Conservation (phyloP, 92 coral and sea anemone genomes). For the Paragorgia papillata region DNA sequence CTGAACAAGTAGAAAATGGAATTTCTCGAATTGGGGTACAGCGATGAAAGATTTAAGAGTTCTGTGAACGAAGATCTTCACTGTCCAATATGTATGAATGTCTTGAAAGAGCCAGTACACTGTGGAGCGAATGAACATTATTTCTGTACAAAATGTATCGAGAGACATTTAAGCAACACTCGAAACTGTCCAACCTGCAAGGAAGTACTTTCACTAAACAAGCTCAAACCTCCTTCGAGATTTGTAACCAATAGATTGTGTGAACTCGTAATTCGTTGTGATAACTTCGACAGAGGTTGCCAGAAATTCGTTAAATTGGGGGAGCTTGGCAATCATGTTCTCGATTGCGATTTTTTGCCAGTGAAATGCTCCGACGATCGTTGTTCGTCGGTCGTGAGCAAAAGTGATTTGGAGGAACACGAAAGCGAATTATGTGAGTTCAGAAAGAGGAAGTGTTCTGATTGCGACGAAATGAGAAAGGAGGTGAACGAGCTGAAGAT, state of each 20-base stretch:
- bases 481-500: not conserved
- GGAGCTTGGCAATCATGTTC: not conserved
- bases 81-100: slow-evolving; percentile 18
- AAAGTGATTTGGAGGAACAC: slow-evolving; percentile 3
- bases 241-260: not conserved
- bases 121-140: slow-evolving; percentile 12
- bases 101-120: not conserved
- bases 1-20: too few species aligned
- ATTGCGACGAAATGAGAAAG: not conserved
- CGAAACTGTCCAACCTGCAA: not conserved
- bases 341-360: slow-evolving; percentile 1
- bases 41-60: not conserved
- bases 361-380: not conserved
- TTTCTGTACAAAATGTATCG: not conserved
- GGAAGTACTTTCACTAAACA: not conserved
- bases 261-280: not conserved
- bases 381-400: not conserved
- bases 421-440: slow-evolving; percentile 2
- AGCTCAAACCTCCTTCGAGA: not conserved
- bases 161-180: not conserved
- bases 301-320: slow-evolving; percentile 8
- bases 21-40: not conserved
- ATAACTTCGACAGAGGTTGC: slow-evolving; percentile 8
- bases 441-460: not conserved
- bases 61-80: slow-evolving; percentile 9